A percentile compares a stretch with the other conserved stretches of the same genome.
These are phyloP conservation scores for Takifugu rubripes DNA, from an alignment of 2,797 vertebrate genomes.

Conservation along the genomic window DNA sequence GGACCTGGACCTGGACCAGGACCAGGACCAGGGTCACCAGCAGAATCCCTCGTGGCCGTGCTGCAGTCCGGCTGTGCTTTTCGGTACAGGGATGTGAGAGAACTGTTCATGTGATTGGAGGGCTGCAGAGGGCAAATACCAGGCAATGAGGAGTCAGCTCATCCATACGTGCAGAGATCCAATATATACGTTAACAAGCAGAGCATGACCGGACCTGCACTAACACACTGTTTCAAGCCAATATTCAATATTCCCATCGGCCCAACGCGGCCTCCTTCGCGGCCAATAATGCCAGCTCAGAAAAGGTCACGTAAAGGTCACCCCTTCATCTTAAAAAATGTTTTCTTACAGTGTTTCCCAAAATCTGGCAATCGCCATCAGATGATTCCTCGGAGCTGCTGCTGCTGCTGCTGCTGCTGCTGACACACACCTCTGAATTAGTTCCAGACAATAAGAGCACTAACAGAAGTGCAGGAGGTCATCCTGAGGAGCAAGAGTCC, in stretches of 20 bases:
- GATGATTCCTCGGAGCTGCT: conserved; percentile 73
- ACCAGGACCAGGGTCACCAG: conserved; percentile 28
- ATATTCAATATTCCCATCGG: too few species aligned
- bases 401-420: conserved; percentile 74
- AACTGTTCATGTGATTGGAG: conserved; percentile 89
- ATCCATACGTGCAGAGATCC: not conserved
- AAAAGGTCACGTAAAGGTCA: not conserved
- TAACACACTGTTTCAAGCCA: too few species aligned
- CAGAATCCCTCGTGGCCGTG: conserved; percentile 42
- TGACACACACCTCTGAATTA: conserved; percentile 17
- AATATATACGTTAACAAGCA: too few species aligned
- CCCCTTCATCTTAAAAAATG: not conserved
- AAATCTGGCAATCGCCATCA: conserved; percentile 75
- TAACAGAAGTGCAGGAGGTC: too few species aligned
- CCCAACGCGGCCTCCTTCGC: not conserved
- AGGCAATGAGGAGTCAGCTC: not conserved
- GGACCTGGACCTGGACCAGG: not conserved
- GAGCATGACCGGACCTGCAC: too few species aligned
- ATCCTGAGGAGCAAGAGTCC: too few species aligned
- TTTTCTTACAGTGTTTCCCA: conserved; percentile 77
- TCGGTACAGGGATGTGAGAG: conserved; percentile 87
- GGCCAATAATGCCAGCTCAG: not conserved
- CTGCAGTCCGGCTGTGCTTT: conserved; percentile 74
- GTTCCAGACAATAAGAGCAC: too few species aligned
- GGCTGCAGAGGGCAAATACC: conserved; percentile 65